Evolutionary conservation across 2,888 invertebrate species (phyloP).

Genomic region (Patella pellucida): DNA sequence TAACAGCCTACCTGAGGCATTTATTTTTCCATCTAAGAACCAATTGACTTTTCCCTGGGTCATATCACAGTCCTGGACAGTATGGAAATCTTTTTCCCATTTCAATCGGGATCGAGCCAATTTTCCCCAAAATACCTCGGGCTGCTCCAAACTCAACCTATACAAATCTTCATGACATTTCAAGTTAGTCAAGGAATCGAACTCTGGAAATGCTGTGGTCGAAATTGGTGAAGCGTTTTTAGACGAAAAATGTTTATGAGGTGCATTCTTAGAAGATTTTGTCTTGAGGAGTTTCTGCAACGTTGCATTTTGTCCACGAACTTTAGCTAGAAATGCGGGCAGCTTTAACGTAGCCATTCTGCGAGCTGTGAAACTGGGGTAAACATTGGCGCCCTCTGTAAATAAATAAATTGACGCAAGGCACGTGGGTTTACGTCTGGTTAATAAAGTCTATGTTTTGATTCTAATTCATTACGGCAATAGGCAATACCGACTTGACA

Average conservation of each 20-base stretch:
- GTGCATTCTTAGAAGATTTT: neutral
- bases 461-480: too few relatives aligned
- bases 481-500: too few relatives aligned
- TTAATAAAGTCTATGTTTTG: too few relatives aligned
- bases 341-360: neutral
- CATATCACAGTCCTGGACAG: constrained; percentile 65
- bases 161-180: constrained; percentile 66
- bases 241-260: neutral
- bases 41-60: constrained; percentile 63
- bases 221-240: constrained; percentile 15
- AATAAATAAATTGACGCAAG: neutral
- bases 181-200: constrained; percentile 47
- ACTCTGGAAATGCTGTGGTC: constrained; percentile 63
- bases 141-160: constrained; percentile 62
- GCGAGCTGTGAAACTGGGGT: neutral
- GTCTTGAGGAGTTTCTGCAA: neutral
- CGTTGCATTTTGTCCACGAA: neutral
- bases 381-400: neutral
- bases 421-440: too few relatives aligned
- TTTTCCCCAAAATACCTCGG: constrained; percentile 70
- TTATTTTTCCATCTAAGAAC: constrained; percentile 70
- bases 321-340: neutral
- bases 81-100: constrained; percentile 67
- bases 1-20: constrained; percentile 66
- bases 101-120: constrained; percentile 65